Percentiles rank a stretch among this genome's conserved stretches.
Evolutionary conservation across 2,797 vertebrate species (phyloP).

Genomic region (Sebastes cheni): DNA sequence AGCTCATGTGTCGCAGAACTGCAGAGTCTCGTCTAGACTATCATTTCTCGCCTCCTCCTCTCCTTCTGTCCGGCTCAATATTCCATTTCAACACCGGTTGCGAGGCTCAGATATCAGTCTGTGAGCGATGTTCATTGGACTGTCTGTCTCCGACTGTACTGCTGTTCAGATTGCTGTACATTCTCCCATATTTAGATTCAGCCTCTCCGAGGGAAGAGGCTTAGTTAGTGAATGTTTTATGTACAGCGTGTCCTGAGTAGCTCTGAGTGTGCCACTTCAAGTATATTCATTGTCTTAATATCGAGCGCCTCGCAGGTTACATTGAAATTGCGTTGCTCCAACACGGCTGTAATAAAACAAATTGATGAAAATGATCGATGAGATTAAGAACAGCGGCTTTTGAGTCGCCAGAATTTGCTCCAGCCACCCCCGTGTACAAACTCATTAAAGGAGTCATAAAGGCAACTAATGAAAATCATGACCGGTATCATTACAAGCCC

Average conservation of each 20-base stretch:
- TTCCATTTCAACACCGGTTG: conserved; percentile 37
- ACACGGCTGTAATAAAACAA: conserved; percentile 38
- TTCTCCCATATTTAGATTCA: conserved; percentile 6
- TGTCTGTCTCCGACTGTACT: conserved; percentile 5
- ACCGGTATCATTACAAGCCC: conserved; percentile 68
- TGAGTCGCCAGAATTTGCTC: conserved; percentile 39
- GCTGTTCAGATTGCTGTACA: conserved; percentile 9
- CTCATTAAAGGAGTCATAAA: conserved; percentile 75
- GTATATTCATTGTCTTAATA: neutral
- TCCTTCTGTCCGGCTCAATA: conserved; percentile 58
- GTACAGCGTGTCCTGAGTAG: neutral
- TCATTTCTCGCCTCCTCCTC: conserved; percentile 70
- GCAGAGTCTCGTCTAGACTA: conserved; percentile 62
- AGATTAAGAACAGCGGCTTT: conserved; percentile 47
- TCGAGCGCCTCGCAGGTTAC: neutral
- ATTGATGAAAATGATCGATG: conserved; percentile 46
- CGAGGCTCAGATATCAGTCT: conserved; percentile 14
- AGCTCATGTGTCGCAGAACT: conserved; percentile 47
- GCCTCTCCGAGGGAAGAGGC: neutral
- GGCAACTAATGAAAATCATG: conserved; percentile 75
- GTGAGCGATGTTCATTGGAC: conserved; percentile 32
- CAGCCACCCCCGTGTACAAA: conserved; percentile 53
- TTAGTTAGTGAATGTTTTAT: neutral
- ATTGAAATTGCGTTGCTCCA: conserved; percentile 8
- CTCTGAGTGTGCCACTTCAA: neutral